Percentiles rank a stretch among this genome's conserved stretches.
phyloP scores from a whole-genome alignment of 2,888 invertebrate genomes.

The Drosophila percnosoma region DNA sequence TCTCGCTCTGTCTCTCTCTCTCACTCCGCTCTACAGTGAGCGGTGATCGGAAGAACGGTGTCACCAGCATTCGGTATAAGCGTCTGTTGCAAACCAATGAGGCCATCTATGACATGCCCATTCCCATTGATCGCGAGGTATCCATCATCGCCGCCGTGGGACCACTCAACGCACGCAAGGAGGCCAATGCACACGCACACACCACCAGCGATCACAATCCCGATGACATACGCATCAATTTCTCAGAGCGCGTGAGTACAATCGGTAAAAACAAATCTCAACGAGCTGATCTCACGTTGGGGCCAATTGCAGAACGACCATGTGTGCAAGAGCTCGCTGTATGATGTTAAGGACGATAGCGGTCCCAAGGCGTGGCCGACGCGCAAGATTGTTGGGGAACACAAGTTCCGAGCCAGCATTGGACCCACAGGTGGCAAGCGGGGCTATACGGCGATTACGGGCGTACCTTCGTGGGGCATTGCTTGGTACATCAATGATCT shows the following conservation, averaged over 20 bases:
- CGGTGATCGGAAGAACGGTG: conserved; percentile 91
- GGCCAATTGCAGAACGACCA: conserved; percentile 88
- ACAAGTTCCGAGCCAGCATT: conserved; percentile 90
- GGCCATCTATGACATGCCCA: conserved; percentile 89
- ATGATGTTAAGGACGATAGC: conserved; percentile 87
- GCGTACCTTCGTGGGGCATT: conserved; percentile 94
- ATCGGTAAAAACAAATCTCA: neutral
- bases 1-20: neutral
- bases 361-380: conserved; percentile 90
- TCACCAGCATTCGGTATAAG: conserved; percentile 92
- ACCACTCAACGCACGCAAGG: conserved; percentile 90
- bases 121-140: conserved; percentile 89
- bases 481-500: conserved; percentile 97
- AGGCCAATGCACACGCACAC: conserved; percentile 92
- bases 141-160: conserved; percentile 96
- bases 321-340: conserved; percentile 89
- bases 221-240: conserved; percentile 92
- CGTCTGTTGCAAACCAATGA: conserved; percentile 92
- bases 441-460: conserved; percentile 93
- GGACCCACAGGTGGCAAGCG: conserved; percentile 93
- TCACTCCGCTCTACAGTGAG: conserved; percentile 85
- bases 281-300: neutral
- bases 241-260: conserved; percentile 87
- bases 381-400: conserved; percentile 87
- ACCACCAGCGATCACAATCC: conserved; percentile 83